Conservation (phyloP, 2,113 vertebrate species). For the Mohoua ochrocephala region DNA sequence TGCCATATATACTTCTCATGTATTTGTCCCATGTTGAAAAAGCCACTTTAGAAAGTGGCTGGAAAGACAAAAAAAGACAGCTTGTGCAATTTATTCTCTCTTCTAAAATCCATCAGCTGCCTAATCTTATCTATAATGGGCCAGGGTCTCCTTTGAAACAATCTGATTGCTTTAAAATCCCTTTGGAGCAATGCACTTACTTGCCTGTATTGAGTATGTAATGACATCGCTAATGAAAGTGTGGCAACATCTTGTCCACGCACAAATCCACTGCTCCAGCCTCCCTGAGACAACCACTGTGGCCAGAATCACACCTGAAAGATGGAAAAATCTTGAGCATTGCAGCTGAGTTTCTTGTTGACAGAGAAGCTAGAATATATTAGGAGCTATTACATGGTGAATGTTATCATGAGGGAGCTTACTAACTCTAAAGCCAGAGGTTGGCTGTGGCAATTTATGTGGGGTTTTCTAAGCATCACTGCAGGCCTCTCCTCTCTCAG, state of each 20-base stretch:
- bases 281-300: background rate
- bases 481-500: background rate
- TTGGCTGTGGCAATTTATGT: background rate
- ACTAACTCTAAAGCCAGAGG: fast-evolving
- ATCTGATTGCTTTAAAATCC: background rate
- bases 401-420: background rate
- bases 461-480: background rate
- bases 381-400: background rate
- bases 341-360: background rate
- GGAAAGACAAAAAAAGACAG: background rate
- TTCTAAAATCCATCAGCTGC: background rate
- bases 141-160: background rate
- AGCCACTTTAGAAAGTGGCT: background rate
- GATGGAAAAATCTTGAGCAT: background rate
- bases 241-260: fast-evolving
- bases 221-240: background rate
- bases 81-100: background rate
- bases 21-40: background rate
- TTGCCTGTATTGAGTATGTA: background rate
- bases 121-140: background rate
- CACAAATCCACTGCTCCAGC: background rate
- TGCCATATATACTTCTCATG: background rate
- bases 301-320: background rate
- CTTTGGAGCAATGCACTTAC: background rate
- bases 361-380: background rate